These are phyloP conservation scores for Lethenteron camtschaticum DNA, from an alignment of 2,113 vertebrate species.

Conservation along the genomic window DNA sequence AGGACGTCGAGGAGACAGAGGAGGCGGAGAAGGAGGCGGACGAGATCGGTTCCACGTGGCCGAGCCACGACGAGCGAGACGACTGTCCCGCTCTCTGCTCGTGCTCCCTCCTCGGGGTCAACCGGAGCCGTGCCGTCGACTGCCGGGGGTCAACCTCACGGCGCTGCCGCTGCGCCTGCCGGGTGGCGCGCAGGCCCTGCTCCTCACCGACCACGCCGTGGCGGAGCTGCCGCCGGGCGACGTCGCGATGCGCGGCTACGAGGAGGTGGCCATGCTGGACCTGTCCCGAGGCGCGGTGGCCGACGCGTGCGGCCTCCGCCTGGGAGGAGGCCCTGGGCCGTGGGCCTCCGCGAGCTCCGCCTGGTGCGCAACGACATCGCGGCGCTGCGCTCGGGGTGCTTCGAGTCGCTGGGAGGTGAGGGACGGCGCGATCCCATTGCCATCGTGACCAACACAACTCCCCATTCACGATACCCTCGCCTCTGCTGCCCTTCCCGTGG, in stretches of 20 bases:
- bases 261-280: too few relatives aligned
- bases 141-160: background rate
- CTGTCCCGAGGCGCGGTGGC: background rate
- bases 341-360: background rate
- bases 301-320: background rate
- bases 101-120: background rate
- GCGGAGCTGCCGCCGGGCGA: too few relatives aligned
- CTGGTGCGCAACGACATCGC: background rate
- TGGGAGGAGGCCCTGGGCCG: background rate
- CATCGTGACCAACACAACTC: too few relatives aligned
- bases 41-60: background rate
- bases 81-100: background rate
- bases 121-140: background rate
- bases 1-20: background rate
- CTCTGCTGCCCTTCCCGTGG: too few relatives aligned
- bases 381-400: too few relatives aligned
- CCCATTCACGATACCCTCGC: too few relatives aligned
- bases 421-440: too few relatives aligned
- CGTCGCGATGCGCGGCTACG: too few relatives aligned
- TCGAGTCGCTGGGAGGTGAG: too few relatives aligned
- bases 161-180: background rate
- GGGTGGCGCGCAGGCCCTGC: background rate
- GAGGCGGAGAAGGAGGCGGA: background rate
- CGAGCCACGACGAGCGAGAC: background rate
- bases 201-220: too few relatives aligned